Conservation (phyloP, 2,113 vertebrate genomes). For the Notothenia rossii region DNA sequence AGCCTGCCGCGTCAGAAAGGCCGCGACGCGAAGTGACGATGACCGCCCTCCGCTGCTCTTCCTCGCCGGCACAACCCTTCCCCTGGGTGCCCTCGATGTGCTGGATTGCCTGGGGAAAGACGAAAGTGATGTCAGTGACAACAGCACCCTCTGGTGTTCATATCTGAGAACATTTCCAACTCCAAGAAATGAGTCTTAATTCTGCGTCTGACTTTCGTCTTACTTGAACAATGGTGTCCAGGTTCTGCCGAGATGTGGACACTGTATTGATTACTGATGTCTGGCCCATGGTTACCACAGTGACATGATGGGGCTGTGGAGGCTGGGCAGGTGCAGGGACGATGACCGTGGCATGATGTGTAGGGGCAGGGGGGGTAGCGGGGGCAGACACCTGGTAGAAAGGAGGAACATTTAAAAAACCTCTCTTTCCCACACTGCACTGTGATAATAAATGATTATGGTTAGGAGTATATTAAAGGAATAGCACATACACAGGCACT, state of each 20-base stretch:
- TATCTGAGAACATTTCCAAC: not conserved
- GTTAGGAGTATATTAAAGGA: not conserved
- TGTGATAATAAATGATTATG: not conserved
- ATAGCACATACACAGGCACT: not conserved
- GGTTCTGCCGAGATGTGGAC: conserved; percentile 97
- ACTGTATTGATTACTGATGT: conserved; percentile 95
- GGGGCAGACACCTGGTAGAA: conserved; percentile 87
- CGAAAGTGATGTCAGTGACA: not conserved
- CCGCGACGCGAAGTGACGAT: conserved; percentile 89
- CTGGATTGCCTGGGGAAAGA: conserved; percentile 91
- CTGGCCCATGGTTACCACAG: conserved; percentile 96
- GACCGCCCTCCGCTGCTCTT: conserved; percentile 92
- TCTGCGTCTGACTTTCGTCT: conserved; percentile 8
- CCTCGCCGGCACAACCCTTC: conserved; percentile 87
- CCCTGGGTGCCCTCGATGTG: conserved; percentile 98
- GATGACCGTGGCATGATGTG: conserved; percentile 96
- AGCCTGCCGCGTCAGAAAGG: conserved; percentile 85
- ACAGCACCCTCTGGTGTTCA: conserved; percentile 61
- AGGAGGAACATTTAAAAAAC: not conserved
- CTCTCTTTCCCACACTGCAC: not conserved
- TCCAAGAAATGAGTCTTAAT: not conserved
- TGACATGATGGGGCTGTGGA: conserved; percentile 92
- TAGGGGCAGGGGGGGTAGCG: conserved; percentile 89
- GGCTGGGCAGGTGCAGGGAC: conserved; percentile 90
- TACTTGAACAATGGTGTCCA: conserved; percentile 99